These are phyloP conservation scores for Eustalomyia histrio DNA, from an alignment of 2,888 invertebrate species.

Conservation along the genomic window DNA sequence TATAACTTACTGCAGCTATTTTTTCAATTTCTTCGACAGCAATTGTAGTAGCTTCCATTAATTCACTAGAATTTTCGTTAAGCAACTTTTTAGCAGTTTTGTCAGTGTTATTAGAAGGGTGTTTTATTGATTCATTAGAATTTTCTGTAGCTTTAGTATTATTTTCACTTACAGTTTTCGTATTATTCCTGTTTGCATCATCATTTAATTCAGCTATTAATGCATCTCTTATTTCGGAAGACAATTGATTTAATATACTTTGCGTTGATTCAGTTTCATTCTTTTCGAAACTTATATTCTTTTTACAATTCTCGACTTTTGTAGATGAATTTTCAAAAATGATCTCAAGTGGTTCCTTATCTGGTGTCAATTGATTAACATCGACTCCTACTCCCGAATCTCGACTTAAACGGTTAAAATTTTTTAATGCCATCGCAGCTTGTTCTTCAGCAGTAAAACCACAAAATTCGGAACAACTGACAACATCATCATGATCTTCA, in stretches of 20 bases:
- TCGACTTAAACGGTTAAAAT: conserved; percentile 66
- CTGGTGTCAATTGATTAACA: conserved; percentile 36
- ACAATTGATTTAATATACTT: conserved; percentile 33
- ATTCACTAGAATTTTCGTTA: background rate
- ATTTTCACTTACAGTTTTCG: conserved; percentile 3
- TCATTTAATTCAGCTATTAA: conserved; percentile 41
- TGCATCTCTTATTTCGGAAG: conserved; percentile 26
- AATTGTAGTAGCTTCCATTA: background rate
- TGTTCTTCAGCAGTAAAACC: conserved; percentile 67
- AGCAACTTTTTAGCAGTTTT: background rate
- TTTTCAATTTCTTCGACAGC: background rate
- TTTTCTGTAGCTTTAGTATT: background rate
- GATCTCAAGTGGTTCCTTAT: conserved; percentile 39
- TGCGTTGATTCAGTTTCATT: conserved; percentile 19
- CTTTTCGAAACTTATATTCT: conserved; percentile 7
- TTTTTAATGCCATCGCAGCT: background rate
- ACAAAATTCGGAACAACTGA: conserved; percentile 56
- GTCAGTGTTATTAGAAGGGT: background rate
- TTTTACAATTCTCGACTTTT: background rate
- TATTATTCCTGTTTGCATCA: background rate
- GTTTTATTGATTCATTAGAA: background rate
- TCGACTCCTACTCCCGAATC: conserved; percentile 72
- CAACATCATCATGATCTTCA: conserved; percentile 44
- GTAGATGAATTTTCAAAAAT: conserved; percentile 29
- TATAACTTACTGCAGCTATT: background rate